phyloP scores from a whole-genome alignment of 2,797 vertebrate species.

The Danio tinwini region DNA sequence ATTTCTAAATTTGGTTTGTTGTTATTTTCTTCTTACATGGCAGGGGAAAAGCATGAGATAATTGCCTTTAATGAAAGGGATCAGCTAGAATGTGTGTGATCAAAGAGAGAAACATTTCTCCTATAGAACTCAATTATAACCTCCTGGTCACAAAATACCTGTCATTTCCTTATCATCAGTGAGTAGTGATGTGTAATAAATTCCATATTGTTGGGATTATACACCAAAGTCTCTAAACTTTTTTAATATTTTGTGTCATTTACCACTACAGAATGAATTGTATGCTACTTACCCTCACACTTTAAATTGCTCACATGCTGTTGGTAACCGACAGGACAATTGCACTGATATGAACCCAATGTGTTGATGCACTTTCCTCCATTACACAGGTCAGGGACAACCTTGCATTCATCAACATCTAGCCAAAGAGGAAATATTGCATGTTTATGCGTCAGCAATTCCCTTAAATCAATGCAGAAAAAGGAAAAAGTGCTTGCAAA shows the following conservation, averaged over 20 bases:
- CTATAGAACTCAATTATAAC: neutral
- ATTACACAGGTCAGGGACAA: slow-evolving; percentile 79
- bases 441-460: neutral
- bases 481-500: neutral
- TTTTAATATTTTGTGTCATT: neutral
- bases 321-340: slow-evolving; percentile 76
- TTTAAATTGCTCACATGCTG: slow-evolving; percentile 77
- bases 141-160: neutral
- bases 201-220: neutral
- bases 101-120: neutral
- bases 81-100: neutral
- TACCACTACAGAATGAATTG: neutral
- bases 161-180: neutral
- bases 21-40: neutral
- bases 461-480: neutral
- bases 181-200: neutral
- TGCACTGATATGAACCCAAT: slow-evolving; percentile 79
- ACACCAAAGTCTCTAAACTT: neutral
- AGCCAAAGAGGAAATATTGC: slow-evolving; percentile 33
- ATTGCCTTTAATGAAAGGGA: neutral
- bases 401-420: slow-evolving; percentile 84
- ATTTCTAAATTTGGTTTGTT: neutral
- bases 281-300: slow-evolving; percentile 74
- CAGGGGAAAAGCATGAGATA: neutral
- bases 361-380: slow-evolving; percentile 81